phyloP scores from a whole-genome alignment of 2,888 invertebrate species.

The Xestia sexstrigata region DNA sequence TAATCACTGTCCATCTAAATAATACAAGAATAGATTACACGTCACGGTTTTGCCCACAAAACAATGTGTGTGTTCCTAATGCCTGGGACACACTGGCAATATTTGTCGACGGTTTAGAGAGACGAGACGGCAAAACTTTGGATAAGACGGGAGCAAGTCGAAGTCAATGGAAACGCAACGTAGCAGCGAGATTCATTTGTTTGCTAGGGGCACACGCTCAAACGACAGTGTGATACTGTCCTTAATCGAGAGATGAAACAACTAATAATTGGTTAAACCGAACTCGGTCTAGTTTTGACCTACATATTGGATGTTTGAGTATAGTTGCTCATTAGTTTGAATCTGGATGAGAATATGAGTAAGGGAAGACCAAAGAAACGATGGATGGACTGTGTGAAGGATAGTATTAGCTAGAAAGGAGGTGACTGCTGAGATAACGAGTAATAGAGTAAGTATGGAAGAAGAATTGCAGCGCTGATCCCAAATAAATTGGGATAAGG shows the following conservation, averaged over 20 bases:
- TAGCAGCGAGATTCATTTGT: neutral
- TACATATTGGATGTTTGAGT: slow-evolving; percentile 19
- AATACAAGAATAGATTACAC: slow-evolving; percentile 72
- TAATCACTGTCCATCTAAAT: slow-evolving; percentile 79
- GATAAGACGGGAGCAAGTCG: neutral
- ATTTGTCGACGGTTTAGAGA: neutral
- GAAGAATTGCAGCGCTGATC: neutral
- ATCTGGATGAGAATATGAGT: neutral
- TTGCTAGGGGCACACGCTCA: neutral
- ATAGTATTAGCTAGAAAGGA: neutral
- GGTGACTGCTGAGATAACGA: neutral
- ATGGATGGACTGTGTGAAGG: neutral
- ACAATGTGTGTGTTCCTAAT: slow-evolving; percentile 51
- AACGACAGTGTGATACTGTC: slow-evolving; percentile 6
- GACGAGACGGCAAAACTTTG: neutral
- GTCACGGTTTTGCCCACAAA: slow-evolving; percentile 65
- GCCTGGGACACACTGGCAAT: slow-evolving; percentile 2
- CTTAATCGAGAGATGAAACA: slow-evolving; percentile 48
- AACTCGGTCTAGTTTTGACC: slow-evolving; percentile 46
- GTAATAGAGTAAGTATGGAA: neutral
- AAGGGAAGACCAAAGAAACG: neutral
- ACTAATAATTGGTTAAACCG: slow-evolving; percentile 38
- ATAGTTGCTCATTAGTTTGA: neutral
- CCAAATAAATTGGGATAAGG: neutral
- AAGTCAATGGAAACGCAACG: neutral